Conservation (phyloP, 2,797 vertebrate genomes). For the Catostomus latipinnis region DNA sequence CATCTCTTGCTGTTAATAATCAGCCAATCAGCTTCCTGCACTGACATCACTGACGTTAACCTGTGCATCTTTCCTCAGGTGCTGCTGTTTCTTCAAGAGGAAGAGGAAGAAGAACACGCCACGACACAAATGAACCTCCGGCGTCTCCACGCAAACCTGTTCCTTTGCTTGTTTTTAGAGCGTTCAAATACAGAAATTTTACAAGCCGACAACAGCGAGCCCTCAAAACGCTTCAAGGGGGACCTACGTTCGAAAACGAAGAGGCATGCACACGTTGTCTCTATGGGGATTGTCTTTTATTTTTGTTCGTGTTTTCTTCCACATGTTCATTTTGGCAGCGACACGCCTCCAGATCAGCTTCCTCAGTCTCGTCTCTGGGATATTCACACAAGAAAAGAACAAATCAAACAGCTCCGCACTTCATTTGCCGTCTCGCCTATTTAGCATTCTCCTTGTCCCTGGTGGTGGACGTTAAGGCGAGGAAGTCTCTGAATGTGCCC, state of each 20-base stretch:
- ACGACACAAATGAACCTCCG: constrained; percentile 91
- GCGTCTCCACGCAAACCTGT: constrained; percentile 54
- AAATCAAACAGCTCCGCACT: constrained; percentile 68
- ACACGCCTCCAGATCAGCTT: constrained; percentile 62
- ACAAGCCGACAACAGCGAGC: constrained; percentile 52
- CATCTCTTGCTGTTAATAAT: constrained; percentile 12
- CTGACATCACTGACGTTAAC: constrained; percentile 14
- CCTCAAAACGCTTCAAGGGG: constrained; percentile 50
- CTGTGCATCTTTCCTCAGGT: constrained; percentile 80
- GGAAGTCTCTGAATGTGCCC: constrained; percentile 26
- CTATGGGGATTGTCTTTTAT: constrained; percentile 46
- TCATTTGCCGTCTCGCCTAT: constrained; percentile 51
- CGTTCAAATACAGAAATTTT: constrained; percentile 66
- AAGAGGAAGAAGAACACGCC: constrained; percentile 98
- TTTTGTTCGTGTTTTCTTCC: constrained; percentile 32
- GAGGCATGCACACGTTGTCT: constrained; percentile 52
- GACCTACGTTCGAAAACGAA: constrained; percentile 34
- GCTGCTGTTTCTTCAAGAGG: constrained; percentile 99
- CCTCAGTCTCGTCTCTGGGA: constrained; percentile 71
- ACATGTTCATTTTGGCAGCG: constrained; percentile 34
- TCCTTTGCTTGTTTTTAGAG: constrained; percentile 71
- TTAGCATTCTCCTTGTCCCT: constrained; percentile 21
- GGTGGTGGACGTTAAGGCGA: constrained; percentile 2
- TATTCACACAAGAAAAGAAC: constrained; percentile 55
- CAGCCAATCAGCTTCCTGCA: not conserved